Conservation (phyloP, 2,797 vertebrate species). For the Bradypodion pumilum region DNA sequence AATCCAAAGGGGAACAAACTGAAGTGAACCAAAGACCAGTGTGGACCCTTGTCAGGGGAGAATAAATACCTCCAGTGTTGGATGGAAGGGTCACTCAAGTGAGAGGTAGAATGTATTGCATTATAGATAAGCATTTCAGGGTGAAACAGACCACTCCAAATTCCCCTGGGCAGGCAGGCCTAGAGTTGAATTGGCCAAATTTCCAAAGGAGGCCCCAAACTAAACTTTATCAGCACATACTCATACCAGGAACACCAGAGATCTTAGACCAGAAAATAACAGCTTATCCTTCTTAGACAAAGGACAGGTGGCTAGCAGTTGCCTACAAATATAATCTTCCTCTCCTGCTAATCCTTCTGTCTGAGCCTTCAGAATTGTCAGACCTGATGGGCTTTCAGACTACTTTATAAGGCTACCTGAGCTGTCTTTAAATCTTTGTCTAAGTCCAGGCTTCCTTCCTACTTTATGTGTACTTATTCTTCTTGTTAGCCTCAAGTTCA, state of each 20-base stretch:
- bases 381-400: not conserved
- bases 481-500: not conserved
- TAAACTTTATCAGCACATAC: not conserved
- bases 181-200: not conserved
- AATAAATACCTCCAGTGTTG: too few species aligned
- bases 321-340: not conserved
- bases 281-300: not conserved
- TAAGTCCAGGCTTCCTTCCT: not conserved
- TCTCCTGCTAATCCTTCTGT: not conserved
- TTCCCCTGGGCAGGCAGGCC: too few species aligned
- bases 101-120: too few species aligned
- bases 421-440: not conserved
- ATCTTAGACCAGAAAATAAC: not conserved
- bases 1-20: too few species aligned
- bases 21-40: too few species aligned
- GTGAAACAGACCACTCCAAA: not conserved
- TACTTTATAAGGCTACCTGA: not conserved
- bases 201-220: not conserved
- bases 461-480: not conserved
- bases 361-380: not conserved
- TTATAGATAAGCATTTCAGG: too few species aligned
- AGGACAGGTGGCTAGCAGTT: not conserved
- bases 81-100: too few species aligned
- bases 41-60: too few species aligned
- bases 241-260: not conserved